Base-by-base conservation (phyloP, 2,797 vertebrate species). In the Merluccius polli region DNA sequence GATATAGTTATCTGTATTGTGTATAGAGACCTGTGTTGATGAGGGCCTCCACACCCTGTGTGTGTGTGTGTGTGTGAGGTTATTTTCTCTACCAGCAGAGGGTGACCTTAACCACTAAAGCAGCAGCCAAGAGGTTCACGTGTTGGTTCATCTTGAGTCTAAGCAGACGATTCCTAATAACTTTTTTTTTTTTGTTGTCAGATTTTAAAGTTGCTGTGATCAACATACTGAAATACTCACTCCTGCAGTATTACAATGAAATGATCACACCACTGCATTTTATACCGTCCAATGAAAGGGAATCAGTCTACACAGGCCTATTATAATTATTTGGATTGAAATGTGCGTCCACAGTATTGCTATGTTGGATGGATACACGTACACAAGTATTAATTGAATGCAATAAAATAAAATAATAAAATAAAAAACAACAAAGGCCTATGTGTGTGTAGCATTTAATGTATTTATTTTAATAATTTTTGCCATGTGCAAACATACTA, bases 71-170 rank as follows among this genome's bases (percentile, higher is more conserved):
- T n/a, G n/a, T n/a, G n/a, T n/a, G n/a, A n/a, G n/a, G 80, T 68
- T 9, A 31, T 38, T 24, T 71, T 32, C 9, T n/a, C 21, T 0
- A 8, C n/a, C 67, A 69, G 67, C 13, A 69, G 16, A 24, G 80
- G 77, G n/a, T 65, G 81, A 73, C 74, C 81, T 87, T 90, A 88
- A 83, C 85, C 82, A 87, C 83, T 82, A 88, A 9, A 38, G 78
- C 72, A 30, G n/a, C 59, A 24, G 59, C n/a, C 10, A 65, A 65
- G 36, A 38, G 36, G 11, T 38, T 52, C 7, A 63, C 7, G 12
- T 16, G 0, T 69, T 16, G 12, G 29, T 63, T 65, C n/a, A 27
- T 65, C n/a, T 65, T 12, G 59, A 27, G 6, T 59, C 21, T 59
- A 59, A 24, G 27, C 59, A 27, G 59, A 63, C 27, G 9, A 65